These are phyloP conservation scores for Nycticryphes semicollaris DNA, from an alignment of 2,113 vertebrate genomes.

Conservation along the genomic window DNA sequence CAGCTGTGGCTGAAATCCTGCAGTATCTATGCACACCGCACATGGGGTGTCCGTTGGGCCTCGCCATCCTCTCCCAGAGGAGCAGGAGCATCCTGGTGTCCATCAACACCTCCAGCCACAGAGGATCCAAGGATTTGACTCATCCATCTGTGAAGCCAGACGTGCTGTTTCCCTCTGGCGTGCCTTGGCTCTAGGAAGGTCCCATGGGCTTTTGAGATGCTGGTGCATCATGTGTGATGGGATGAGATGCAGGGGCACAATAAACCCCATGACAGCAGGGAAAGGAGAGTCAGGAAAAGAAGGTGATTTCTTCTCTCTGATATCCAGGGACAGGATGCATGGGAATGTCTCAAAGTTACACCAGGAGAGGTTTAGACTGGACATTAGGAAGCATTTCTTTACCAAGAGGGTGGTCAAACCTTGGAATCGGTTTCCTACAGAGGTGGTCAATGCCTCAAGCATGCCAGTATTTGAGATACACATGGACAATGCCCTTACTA, in stretches of 20 bases:
- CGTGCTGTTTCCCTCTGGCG: fast-evolving
- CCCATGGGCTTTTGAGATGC: background rate
- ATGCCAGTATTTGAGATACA: background rate
- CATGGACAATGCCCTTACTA: background rate
- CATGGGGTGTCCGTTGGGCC: background rate
- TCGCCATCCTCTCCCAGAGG: fast-evolving
- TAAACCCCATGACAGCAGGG: background rate
- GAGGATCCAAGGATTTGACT: background rate
- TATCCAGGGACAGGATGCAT: fast-evolving
- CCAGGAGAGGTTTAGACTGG: background rate
- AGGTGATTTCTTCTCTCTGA: background rate
- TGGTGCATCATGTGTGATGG: background rate
- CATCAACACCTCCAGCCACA: background rate
- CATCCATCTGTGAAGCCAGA: background rate
- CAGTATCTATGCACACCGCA: fast-evolving
- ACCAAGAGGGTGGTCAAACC: background rate
- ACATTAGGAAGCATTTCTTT: background rate
- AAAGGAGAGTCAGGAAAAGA: background rate
- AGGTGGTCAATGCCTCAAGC: background rate
- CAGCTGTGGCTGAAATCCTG: background rate
- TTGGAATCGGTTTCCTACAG: background rate
- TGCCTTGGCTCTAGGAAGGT: background rate
- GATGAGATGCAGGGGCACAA: background rate
- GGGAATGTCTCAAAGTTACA: background rate
- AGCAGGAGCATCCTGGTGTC: background rate